phyloP scores from a whole-genome alignment of 2,888 invertebrate genomes.

The Vanessa cardui region DNA sequence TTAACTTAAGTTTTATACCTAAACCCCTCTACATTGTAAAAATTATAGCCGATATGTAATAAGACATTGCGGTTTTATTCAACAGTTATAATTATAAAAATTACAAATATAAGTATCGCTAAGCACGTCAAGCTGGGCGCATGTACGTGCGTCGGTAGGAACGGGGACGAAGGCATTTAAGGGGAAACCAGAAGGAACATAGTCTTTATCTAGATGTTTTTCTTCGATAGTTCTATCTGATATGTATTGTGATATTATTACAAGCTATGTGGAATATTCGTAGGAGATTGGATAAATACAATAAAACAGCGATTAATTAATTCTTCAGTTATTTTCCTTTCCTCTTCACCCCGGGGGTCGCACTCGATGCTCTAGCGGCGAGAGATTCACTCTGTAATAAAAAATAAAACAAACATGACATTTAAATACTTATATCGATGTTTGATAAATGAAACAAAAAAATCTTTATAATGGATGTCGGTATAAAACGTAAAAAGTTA shows the following conservation, averaged over 20 bases:
- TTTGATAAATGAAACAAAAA: background rate
- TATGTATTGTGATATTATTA: slow-evolving; percentile 82
- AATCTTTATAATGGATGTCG: slow-evolving; percentile 2
- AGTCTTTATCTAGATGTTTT: slow-evolving; percentile 41
- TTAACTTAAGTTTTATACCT: slow-evolving; percentile 28
- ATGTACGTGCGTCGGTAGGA: slow-evolving; percentile 12
- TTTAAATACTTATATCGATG: background rate
- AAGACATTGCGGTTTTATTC: slow-evolving; percentile 36
- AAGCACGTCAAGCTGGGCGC: slow-evolving; percentile 3
- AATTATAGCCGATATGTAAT: slow-evolving; percentile 38
- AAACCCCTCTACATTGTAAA: slow-evolving; percentile 35
- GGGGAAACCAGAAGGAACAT: slow-evolving; percentile 18
- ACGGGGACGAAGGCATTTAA: slow-evolving; percentile 2
- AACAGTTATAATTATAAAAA: slow-evolving; percentile 42
- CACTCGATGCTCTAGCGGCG: slow-evolving; percentile 64
- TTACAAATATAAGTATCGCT: slow-evolving; percentile 37
- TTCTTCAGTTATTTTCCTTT: slow-evolving; percentile 78
- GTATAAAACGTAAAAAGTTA: too few relatives aligned
- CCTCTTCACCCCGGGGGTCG: slow-evolving; percentile 77
- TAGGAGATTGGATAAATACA: slow-evolving; percentile 76
- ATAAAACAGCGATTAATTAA: slow-evolving; percentile 68
- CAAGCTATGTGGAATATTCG: slow-evolving; percentile 77
- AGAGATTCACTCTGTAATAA: slow-evolving; percentile 60
- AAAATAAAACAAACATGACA: slow-evolving; percentile 11
- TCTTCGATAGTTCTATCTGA: slow-evolving; percentile 64